phyloP scores from a whole-genome alignment of 2,113 vertebrate species.

The Sander vitreus region DNA sequence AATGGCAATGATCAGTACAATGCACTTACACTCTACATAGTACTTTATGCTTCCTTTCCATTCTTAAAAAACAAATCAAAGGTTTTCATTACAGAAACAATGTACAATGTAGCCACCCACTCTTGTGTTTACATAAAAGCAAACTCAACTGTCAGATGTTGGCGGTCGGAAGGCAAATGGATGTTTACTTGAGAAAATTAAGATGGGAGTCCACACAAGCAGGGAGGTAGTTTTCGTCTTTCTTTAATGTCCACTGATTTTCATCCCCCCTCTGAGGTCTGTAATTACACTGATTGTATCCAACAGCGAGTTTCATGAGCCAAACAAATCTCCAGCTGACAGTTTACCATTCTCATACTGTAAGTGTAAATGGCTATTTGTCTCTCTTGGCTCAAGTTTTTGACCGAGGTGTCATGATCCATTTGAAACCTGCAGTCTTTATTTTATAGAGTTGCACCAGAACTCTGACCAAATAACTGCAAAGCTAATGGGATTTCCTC shows the following conservation, averaged over 20 bases:
- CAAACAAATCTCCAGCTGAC: conserved; percentile 37
- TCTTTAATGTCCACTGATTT: conserved; percentile 44
- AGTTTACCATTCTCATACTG: conserved; percentile 12
- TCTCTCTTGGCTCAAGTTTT: neutral
- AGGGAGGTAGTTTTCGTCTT: neutral
- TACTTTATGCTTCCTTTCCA: neutral
- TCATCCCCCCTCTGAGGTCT: conserved; percentile 37
- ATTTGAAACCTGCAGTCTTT: conserved; percentile 4
- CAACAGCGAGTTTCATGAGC: conserved; percentile 32
- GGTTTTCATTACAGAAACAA: neutral
- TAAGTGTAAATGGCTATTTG: neutral
- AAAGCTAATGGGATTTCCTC: too few relatives aligned
- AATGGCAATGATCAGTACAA: neutral
- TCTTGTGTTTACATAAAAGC: conserved; percentile 19
- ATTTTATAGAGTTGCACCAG: neutral
- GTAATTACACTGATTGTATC: conserved; percentile 54
- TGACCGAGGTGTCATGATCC: conserved; percentile 1
- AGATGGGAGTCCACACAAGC: conserved; percentile 9
- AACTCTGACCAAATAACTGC: too few relatives aligned
- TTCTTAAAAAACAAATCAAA: conserved; percentile 3
- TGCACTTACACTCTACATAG: neutral
- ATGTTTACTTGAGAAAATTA: conserved; percentile 31
- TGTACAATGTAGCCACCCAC: neutral
- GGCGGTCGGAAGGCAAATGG: conserved; percentile 18
- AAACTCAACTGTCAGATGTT: conserved; percentile 1